Base-by-base conservation (phyloP, 2,888 invertebrate species). In the Empis stercorea region DNA sequence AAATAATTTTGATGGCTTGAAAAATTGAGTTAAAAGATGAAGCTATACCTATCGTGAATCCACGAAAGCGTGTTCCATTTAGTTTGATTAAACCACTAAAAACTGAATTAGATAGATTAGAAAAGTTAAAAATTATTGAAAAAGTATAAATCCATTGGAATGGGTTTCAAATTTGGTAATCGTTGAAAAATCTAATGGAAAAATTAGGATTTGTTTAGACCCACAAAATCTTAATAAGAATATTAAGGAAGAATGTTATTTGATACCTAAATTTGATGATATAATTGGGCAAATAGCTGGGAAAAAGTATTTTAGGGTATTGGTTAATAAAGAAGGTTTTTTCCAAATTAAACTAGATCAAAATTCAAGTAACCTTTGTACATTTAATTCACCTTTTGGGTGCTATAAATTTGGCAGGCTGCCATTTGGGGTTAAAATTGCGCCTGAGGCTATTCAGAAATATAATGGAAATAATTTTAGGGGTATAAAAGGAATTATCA, bases 131-230 rank as follows among this genome's bases (percentile, higher is more conserved):
- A 16, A 27, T 49, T 11, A 49, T 49, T 43, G 47, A 50, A 39
- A 48, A 39, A 44, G 48, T 49, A 16, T 38, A 50, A 51, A 51
- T 6, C 54, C 52, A 16, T 23, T 46, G 1, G 45, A 50, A 38
- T 45, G 48, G 32, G 48, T 43, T 15, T 38, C 30, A 17, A 43
- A 44, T 48, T 39, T 58, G 10, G 57, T 58, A 2, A 54, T 58
- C 32, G 56, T 57, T 10, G 56, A 58, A 45, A 59, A 59, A 48
- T 50, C 52, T 20, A 50, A 57, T 51, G 48, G 48, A 16, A 51
- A 49, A 10, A 30, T 60, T 9, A 42, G 59, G 34, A 20, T 61
- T 13, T 60, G 60, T 49, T 44, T 61, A 34, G 58, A 60, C 37
- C 57, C 60, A 6, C 39, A 50, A 30, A 48, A 58, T 41, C 45